These are phyloP conservation scores for Triplophysa dalaica DNA, from an alignment of 2,113 vertebrate species.

Conservation along the genomic window DNA sequence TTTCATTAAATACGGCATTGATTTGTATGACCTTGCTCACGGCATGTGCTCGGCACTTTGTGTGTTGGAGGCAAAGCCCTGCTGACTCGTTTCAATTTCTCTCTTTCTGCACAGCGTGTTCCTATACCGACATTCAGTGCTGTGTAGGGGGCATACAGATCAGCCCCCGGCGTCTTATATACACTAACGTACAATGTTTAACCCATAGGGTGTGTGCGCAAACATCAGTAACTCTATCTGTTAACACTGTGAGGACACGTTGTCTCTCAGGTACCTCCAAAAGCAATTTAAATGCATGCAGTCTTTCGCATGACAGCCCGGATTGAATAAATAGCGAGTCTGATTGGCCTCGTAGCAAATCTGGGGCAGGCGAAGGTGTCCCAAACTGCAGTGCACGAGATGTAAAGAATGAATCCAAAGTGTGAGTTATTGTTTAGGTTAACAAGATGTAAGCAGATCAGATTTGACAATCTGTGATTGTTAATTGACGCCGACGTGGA, in stretches of 20 bases:
- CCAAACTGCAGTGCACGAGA: background rate
- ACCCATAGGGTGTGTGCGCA: slow-evolving; percentile 1
- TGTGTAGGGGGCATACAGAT: slow-evolving; percentile 15
- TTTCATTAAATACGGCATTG: slow-evolving; percentile 39
- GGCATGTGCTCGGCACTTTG: slow-evolving; percentile 24
- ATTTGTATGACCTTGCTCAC: slow-evolving; percentile 31
- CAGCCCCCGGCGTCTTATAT: slow-evolving; percentile 51
- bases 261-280: background rate
- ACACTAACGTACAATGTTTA: slow-evolving; percentile 41
- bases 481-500: slow-evolving; percentile 34
- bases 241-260: background rate
- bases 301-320: background rate
- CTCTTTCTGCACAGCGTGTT: slow-evolving; percentile 7
- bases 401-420: background rate
- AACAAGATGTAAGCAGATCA: slow-evolving; percentile 44
- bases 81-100: slow-evolving; percentile 17
- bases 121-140: slow-evolving; percentile 51
- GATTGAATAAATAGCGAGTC: slow-evolving; percentile 28
- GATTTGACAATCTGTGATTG: slow-evolving; percentile 5
- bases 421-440: slow-evolving; percentile 31
- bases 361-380: background rate
- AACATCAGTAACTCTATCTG: slow-evolving; percentile 16
- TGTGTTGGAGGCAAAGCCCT: background rate
- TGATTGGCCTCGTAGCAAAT: background rate
- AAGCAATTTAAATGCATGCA: background rate